These are phyloP conservation scores for Baryphthengus martii DNA, from an alignment of 2,113 vertebrate species.

Conservation along the genomic window DNA sequence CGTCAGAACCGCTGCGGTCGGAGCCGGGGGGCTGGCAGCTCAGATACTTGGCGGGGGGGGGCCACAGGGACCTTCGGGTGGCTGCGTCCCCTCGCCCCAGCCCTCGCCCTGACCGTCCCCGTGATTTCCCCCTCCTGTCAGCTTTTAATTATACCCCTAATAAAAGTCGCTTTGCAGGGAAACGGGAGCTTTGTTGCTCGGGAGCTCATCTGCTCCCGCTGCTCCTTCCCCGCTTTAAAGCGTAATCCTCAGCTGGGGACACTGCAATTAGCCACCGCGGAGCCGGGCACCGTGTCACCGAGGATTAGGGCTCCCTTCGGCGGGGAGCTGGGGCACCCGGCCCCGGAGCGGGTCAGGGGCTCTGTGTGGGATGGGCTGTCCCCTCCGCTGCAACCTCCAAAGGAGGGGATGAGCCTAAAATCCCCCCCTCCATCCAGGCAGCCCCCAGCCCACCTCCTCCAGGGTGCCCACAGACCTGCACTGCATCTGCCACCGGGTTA, in stretches of 20 bases:
- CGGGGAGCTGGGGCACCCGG: background rate
- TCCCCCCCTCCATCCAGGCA: background rate
- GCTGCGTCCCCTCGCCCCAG: background rate
- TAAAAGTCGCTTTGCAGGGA: slow-evolving; percentile 49
- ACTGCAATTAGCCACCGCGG: slow-evolving; percentile 48
- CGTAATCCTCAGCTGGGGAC: slow-evolving; percentile 56
- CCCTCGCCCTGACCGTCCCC: background rate
- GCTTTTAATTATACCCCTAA: slow-evolving; percentile 58
- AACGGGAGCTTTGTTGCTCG: slow-evolving; percentile 55
- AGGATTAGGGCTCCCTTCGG: slow-evolving; percentile 15
- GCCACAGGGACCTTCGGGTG: background rate
- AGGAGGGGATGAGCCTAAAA: background rate
- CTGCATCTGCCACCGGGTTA: background rate
- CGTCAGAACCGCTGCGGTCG: slow-evolving; percentile 5
- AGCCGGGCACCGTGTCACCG: background rate
- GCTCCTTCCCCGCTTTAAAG: slow-evolving; percentile 60
- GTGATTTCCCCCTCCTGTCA: background rate
- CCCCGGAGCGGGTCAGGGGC: fast-evolving
- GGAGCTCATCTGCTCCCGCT: slow-evolving; percentile 64
- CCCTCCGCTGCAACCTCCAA: background rate
- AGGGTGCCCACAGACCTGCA: background rate
- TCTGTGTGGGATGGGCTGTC: background rate
- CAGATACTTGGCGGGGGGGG: background rate
- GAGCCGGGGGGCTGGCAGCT: background rate
- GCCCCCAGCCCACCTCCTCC: background rate